Base-by-base conservation (phyloP, 2,888 invertebrate genomes). In the Troilus luridus region DNA sequence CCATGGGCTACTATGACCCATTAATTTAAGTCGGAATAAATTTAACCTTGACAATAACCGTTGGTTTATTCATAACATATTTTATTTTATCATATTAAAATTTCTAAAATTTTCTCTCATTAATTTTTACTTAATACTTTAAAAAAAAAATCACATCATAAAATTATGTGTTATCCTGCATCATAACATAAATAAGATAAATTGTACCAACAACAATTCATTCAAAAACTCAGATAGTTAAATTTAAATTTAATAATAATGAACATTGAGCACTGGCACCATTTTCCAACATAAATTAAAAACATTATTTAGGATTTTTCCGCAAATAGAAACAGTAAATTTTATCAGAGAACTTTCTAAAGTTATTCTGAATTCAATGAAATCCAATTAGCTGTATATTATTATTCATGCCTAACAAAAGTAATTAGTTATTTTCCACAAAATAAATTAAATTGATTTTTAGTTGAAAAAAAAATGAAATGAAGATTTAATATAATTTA, bases 21-120 rank as follows among this genome's bases (percentile, higher is more conserved):
- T 92, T 93, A 93, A 93, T 93, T 92, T 92, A 92, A 91, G 91
- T 91, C 90, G 91, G 92, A 93, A 93, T 93, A 92, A 92, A 92
- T 93, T 92, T 92, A 92, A 92, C 92, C 92, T 93, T 93, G 93
- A 92, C 91, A 92, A 90, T 89, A 88, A 91, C 90, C 62, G 17
- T 85, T 90, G 85, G 81, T 90, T 88, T 90, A 90, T 90, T 90
- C 90, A 85, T 85, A 85, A 85, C 85, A 85, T 85, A 21, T 56
- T 85, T 85, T 54, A 54, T 85, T 85, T 19, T 11, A 85, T 54
- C 56, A 85, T 58, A 85, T 85, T 85, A 85, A 85, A 54, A 81
- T 81, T 85, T 85, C 12, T 56, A 12, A 56, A 85, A 85, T 85
- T 11, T 81, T 81, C 67, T 81, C 21, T 54, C 0, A 56, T 85